Evolutionary conservation across 2,797 vertebrate genomes (phyloP), one percentile per base, ranked within the genome.

Genomic region (Ambastaia sidthimunki): DNA sequence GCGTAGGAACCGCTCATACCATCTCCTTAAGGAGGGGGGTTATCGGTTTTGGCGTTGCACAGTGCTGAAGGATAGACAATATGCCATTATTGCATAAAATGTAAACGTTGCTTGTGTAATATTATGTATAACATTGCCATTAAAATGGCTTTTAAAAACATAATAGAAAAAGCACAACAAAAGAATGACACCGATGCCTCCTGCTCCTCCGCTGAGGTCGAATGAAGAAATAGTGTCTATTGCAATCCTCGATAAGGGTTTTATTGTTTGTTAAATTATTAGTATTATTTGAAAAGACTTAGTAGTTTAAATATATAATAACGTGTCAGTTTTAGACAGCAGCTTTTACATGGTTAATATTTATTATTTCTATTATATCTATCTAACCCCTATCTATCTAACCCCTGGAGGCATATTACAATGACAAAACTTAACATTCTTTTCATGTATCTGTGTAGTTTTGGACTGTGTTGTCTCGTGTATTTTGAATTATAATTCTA

Each of bases 1-100:
- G 87, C 89, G 78, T 90, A 88, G 91, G 88, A 93, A 93, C 92
- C 90, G 93, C 60, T n/a, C 28, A n/a, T 85, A 92, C 92, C 91
- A 93, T 85, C 50, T 83, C 52, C 7, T 15, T 0, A 19, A 1
- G 11, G 31, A 16, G 9, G 37, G 85, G 77, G 85, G 48, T 21
- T 7, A 13, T 3, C 11, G 3, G 23, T 63, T 66, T 47, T 0
- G 44, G 16, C 11, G 1, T 71, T 37, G 11, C 3, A 3, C 0
- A 6, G 28, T 25, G 18, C 41, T 62, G 15, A 7, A 63, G 15
- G 4, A 71, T 15, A 78, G 28, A 52, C 76, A 52, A 16, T 34
- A 21, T 41, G 57, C 10, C 7, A 6, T 13, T n/a, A 15, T 11
- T 16, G 16, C 4, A 65, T 13, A 4, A 2, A 63, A 65, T 19